Evolutionary conservation across 2,797 vertebrate genomes (phyloP).

Genomic region (Hirundo rustica): DNA sequence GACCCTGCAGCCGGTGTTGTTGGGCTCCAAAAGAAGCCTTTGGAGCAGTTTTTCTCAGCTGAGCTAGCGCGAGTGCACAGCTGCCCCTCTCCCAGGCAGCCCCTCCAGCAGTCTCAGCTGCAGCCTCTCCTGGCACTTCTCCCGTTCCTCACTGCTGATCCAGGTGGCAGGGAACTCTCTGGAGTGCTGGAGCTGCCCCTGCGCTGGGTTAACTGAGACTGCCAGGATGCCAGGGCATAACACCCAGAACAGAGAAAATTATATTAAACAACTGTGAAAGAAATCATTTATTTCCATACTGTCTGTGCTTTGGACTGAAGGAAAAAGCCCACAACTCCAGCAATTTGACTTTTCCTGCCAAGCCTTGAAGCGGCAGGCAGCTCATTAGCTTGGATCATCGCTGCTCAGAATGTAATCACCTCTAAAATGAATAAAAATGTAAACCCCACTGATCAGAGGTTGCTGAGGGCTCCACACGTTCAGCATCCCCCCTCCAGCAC

Average conservation of each 20-base stretch:
- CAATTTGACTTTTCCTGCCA: neutral
- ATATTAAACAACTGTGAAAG: conserved; percentile 19
- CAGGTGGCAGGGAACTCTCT: neutral
- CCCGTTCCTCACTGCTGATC: fast-evolving
- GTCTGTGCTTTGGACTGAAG: neutral
- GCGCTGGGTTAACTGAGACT: neutral
- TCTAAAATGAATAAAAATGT: neutral
- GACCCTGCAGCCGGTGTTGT: neutral
- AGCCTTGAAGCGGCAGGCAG: neutral
- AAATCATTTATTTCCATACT: neutral
- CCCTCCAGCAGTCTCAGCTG: neutral
- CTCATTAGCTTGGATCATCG: neutral
- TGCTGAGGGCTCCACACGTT: neutral
- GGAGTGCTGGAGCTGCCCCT: neutral
- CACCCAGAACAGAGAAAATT: neutral
- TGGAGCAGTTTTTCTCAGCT: neutral
- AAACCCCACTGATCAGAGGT: neutral
- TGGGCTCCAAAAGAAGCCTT: neutral
- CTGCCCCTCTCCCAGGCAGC: neutral
- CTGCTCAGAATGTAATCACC: neutral
- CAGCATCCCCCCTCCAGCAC: neutral
- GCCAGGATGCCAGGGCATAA: neutral
- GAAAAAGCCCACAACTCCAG: neutral
- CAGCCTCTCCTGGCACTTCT: neutral
- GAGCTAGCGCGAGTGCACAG: fast-evolving